Conservation (phyloP, 2,797 vertebrate genomes). For the Phrynocephalus vlangalii region DNA sequence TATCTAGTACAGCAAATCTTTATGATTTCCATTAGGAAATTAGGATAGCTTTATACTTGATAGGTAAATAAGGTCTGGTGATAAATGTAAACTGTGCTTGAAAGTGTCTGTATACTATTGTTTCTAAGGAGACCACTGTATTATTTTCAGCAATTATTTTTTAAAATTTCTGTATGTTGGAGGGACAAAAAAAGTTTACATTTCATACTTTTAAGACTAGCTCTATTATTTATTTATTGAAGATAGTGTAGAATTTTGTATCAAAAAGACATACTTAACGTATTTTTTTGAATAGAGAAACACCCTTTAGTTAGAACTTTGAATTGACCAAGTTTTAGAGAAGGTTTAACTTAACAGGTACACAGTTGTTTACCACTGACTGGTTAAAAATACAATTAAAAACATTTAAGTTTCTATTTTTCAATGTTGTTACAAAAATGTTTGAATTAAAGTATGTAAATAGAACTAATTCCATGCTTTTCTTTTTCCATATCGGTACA, state of each 20-base stretch:
- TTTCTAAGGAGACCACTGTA: conserved; percentile 70
- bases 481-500: conserved; percentile 71
- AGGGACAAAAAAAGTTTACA: conserved; percentile 82
- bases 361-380: conserved; percentile 70
- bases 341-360: conserved; percentile 68
- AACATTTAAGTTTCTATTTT: conserved; percentile 72
- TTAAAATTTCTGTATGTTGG: conserved; percentile 65
- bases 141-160: conserved; percentile 64
- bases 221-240: conserved; percentile 85
- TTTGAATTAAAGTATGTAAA: conserved; percentile 74
- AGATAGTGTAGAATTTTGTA: conserved; percentile 81
- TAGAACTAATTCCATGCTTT: conserved; percentile 69
- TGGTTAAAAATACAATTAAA: conserved; percentile 65
- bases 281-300: conserved; percentile 79
- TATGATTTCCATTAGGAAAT: conserved; percentile 71
- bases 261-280: conserved; percentile 75
- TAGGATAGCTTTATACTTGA: conserved; percentile 64
- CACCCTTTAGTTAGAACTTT: conserved; percentile 75
- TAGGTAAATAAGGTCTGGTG: conserved; percentile 60
- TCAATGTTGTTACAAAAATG: conserved; percentile 73
- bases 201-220: conserved; percentile 82
- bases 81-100: conserved; percentile 72
- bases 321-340: conserved; percentile 64
- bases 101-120: conserved; percentile 68
- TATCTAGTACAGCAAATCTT: conserved; percentile 68